Evolutionary conservation across 2,888 invertebrate genomes (phyloP), one percentile per base, ranked within the genome.

Genomic region (Crepidodera aurea): DNA sequence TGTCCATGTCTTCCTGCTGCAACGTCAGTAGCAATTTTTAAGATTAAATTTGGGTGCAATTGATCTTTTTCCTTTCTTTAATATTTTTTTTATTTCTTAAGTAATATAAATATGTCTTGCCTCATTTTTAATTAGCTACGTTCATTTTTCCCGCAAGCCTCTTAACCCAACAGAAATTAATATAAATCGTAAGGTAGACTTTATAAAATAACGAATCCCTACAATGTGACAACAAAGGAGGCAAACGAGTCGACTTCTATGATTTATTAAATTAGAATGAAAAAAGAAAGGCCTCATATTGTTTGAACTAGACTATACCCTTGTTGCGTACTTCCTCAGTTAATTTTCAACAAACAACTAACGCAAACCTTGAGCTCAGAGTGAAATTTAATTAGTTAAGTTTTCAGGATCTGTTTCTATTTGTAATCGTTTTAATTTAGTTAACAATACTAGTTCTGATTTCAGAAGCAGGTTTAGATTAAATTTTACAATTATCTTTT

Each of bases 261-360:
- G 46, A 46, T 46, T 46, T 46, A 46, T 46, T 46, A 46, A 46
- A 46, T 46, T 46, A 46, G 25, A 12, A 12, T 27, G 13, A 46
- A 46, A 46, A 16, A 46, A 46, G 27, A 25, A 22, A 19, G 12
- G 27, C 22, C 46, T 27, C 18, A 13, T 27, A 13, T 46, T 46
- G 46, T 46, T 46, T 25, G 46, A 19, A 22, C 25, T 46, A 13
- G 25, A 46, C 15, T 22, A 25, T 13, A 25, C 13, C 46, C 46
- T 46, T 46, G 22, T 46, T 46, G 8, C 25, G 46, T 46, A 22
- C 25, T 46, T 46, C 46, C 46, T 46, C 25, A 18, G 46, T 13
- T 46, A 46, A 46, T 46, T 46, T 46, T 46, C 46, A 25, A 12
- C 10, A 46, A 46, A 25, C 46, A 42, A 42, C 42, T 13, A n/a